Conservation (phyloP, 2,113 vertebrate species). For the Carettochelys insculpta region DNA sequence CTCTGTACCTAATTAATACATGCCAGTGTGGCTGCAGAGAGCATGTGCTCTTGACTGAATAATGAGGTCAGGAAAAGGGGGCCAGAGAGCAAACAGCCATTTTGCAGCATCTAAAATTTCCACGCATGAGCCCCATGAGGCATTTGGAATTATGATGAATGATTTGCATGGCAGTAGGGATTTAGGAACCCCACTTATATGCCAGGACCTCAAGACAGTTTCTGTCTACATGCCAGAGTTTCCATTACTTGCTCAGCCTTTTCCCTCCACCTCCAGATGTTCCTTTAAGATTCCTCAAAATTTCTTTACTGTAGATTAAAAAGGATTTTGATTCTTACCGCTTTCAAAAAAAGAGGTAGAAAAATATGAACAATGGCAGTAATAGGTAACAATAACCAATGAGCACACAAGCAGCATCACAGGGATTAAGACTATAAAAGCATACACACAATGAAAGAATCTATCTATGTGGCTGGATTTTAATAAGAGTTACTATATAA, state of each 20-base stretch:
- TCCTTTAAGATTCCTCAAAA: neutral
- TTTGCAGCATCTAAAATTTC: neutral
- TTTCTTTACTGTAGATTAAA: neutral
- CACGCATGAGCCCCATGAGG: neutral
- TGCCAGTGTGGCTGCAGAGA: neutral
- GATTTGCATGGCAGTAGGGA: neutral
- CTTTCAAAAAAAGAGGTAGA: neutral
- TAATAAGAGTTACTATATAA: neutral
- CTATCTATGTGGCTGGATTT: neutral
- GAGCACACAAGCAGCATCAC: neutral
- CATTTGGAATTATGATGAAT: neutral
- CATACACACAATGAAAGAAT: neutral
- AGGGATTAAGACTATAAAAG: neutral
- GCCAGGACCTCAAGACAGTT: neutral
- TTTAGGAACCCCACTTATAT: neutral
- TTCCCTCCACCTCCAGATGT: neutral
- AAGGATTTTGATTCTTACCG: neutral
- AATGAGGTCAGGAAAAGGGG: neutral
- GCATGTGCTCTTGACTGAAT: neutral
- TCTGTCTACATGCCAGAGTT: neutral
- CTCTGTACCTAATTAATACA: neutral
- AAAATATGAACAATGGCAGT: neutral
- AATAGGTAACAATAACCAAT: neutral
- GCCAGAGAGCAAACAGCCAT: neutral
- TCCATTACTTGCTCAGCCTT: neutral